These are phyloP conservation scores for Philereme transversata DNA, from an alignment of 2,888 invertebrate genomes.

Conservation along the genomic window DNA sequence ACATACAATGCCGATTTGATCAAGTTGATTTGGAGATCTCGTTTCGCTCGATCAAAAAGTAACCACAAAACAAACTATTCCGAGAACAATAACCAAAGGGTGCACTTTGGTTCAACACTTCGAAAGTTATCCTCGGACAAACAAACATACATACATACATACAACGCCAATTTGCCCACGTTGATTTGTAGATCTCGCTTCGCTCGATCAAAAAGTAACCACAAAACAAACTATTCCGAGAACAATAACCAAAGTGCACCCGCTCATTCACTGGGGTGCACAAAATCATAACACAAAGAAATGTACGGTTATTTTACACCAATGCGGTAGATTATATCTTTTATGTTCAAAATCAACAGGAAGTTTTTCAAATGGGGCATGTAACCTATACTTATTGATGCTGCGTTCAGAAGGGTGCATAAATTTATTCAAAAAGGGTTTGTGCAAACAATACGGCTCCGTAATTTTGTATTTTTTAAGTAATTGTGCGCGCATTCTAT, in stretches of 20 bases:
- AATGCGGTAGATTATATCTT: conserved; percentile 83
- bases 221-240: conserved; percentile 54
- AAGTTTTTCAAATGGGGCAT: conserved; percentile 82
- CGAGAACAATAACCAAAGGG: conserved; percentile 59
- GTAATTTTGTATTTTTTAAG: conserved; percentile 56
- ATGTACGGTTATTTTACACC: conserved; percentile 82
- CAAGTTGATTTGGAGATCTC: too few relatives aligned
- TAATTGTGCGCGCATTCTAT: conserved; percentile 54
- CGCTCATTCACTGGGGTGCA: conserved; percentile 64
- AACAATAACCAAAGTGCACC: conserved; percentile 62
- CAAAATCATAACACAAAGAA: conserved; percentile 78
- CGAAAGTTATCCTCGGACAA: too few relatives aligned
- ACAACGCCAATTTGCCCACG: too few relatives aligned
- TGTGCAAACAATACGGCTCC: conserved; percentile 64
- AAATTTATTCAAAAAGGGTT: conserved; percentile 78
- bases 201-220: conserved; percentile 54
- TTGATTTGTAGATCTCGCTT: too few relatives aligned
- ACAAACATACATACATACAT: too few relatives aligned
- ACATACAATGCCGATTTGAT: too few relatives aligned
- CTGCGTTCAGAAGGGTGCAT: conserved; percentile 74
- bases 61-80: conserved; percentile 59
- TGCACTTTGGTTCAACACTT: conserved; percentile 59
- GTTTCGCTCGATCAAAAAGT: too few relatives aligned
- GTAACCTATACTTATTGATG: conserved; percentile 83
- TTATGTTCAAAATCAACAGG: conserved; percentile 83